Base-by-base conservation (phyloP, 1,140 invertebrate genomes). In the Reticulitermes speratus region DNA sequence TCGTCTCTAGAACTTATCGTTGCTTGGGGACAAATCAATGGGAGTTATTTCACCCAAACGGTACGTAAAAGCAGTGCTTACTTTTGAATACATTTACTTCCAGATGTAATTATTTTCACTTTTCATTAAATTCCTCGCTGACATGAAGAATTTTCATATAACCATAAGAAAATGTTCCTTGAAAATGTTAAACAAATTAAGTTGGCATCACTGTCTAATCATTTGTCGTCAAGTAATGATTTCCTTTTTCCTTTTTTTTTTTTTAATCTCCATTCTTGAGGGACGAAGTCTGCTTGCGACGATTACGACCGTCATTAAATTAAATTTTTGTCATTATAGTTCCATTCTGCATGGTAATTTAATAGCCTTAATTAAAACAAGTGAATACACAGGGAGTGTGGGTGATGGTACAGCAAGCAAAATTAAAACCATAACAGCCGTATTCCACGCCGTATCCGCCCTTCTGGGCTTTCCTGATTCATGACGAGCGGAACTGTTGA, bases 311-410 rank as follows among this genome's bases (percentile, higher is more conserved):
- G 38, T 8, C 48, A 84, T 84, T 84, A 84, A 84, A 84, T 84
- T 84, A 84, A 84, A 84, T 84, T 84, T 84, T 84, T 84, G 83
- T 84, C 83, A 84, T 84, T 84, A 84, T 84, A 84, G 48, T 84
- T 44, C 82, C 83, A 84, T 84, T 84, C 44, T 44, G 83, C 65
- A 75, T 75, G n/a, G 65, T 75, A 75, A 75, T 75, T 75, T 75
- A 75, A 75, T 75, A 75, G 65, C 65, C 65, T 75, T 75, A 75
- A 75, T 75, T 75, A 75, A 75, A 75, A 75, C 65, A 75, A 75
- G 65, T 75, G 65, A n/a, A 75, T 75, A 75, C n/a, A 75, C 25
- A 75, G 65, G 25, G 65, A 75, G 65, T 75, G 65, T 75, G 65
- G 65, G 65, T 75, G 65, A 75, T 75, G 65, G 25, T 30, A 30